phyloP scores from a whole-genome alignment of 2,888 invertebrate genomes.

The Molorchus minor region DNA sequence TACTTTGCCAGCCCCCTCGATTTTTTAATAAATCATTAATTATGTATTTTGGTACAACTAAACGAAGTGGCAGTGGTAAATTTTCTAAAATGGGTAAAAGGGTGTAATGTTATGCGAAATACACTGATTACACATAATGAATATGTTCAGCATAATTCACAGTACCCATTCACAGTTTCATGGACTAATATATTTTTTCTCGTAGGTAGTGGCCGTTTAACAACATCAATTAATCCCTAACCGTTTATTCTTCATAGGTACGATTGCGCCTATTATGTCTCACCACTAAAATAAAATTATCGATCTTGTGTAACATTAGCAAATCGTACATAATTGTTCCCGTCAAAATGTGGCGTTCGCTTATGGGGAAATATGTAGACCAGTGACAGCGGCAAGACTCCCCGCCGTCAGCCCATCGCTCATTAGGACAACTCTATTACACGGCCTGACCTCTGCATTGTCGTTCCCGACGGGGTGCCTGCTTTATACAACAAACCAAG shows the following conservation, averaged over 20 bases:
- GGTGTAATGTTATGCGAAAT: too few relatives aligned
- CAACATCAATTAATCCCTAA: too few relatives aligned
- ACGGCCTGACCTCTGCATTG: conserved; percentile 53
- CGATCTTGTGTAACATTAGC: conserved; percentile 16
- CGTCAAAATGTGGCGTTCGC: conserved; percentile 36
- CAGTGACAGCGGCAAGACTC: conserved; percentile 49
- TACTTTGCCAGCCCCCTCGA: too few relatives aligned
- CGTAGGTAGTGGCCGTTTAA: too few relatives aligned
- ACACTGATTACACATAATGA: too few relatives aligned
- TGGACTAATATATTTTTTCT: too few relatives aligned
- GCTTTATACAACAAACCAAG: conserved; percentile 34
- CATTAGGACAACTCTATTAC: conserved; percentile 59
- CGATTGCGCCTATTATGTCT: conserved; percentile 6
- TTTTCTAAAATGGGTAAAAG: too few relatives aligned
- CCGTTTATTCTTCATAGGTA: not conserved
- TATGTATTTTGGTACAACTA: too few relatives aligned
- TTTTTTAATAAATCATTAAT: too few relatives aligned
- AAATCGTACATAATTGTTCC: conserved; percentile 34
- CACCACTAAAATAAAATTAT: conserved; percentile 14
- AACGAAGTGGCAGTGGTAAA: too few relatives aligned
- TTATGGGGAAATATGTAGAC: conserved; percentile 22
- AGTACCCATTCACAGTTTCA: too few relatives aligned
- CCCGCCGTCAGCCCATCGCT: conserved; percentile 51
- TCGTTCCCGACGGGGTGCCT: conserved; percentile 49
- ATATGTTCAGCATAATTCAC: too few relatives aligned